These are phyloP conservation scores for Dipodomys ordii DNA, from an alignment of 2,113 vertebrate genomes.

Conservation along the genomic window DNA sequence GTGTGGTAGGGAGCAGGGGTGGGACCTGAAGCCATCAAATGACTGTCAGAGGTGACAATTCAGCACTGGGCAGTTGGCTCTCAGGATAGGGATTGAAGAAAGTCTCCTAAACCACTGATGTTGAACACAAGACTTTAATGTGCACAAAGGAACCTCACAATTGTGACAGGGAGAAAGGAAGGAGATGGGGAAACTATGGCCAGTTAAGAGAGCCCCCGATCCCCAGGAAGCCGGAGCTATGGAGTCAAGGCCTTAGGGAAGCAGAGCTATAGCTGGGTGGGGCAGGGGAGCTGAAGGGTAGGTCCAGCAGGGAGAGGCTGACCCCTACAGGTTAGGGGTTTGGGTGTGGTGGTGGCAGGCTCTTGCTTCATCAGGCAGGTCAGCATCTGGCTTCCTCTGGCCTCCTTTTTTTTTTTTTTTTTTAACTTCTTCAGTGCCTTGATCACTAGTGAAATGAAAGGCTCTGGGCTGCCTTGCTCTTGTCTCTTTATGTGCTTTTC, in stretches of 20 bases:
- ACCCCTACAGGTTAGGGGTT: too few species aligned
- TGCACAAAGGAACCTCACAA: conserved; percentile 66
- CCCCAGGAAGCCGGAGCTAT: neutral
- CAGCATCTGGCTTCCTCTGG: neutral
- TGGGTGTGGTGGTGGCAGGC: neutral
- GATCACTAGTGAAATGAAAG: neutral
- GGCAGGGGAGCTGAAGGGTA: neutral
- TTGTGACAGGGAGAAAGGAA: neutral
- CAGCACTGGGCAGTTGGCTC: neutral
- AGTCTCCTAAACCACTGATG: conserved; percentile 35
- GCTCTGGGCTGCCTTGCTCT: neutral
- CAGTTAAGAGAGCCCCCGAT: neutral
- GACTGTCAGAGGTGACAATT: neutral
- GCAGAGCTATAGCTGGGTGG: neutral
- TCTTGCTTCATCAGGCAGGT: neutral
- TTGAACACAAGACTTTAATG: conserved; percentile 68
- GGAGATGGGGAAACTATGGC: neutral
- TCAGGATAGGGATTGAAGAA: conserved; percentile 18
- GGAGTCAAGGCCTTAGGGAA: neutral
- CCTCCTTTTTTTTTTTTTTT: neutral
- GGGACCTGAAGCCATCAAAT: neutral
- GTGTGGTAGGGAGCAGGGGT: too few species aligned
- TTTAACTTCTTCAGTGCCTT: neutral
- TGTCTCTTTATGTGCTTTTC: conserved; percentile 36
- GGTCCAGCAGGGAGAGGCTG: neutral